phyloP scores from a whole-genome alignment of 1,140 invertebrate genomes.

The Vanessa atalanta region DNA sequence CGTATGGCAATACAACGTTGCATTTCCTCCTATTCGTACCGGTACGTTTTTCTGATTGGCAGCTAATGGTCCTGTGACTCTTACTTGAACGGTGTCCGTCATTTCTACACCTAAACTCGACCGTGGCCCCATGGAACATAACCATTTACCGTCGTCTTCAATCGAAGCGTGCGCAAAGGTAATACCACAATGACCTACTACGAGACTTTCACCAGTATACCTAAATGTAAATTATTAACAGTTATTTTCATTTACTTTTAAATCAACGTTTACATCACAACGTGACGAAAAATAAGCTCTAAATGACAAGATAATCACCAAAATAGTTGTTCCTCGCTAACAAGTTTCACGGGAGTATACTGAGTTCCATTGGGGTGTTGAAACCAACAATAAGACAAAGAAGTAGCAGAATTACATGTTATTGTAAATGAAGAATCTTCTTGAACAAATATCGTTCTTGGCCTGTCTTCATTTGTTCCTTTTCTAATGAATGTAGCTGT shows the following conservation, averaged over 20 bases:
- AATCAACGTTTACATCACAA: not conserved
- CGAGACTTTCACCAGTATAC: conserved; percentile 65
- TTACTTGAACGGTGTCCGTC: conserved; percentile 51
- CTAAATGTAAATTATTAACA: conserved; percentile 29
- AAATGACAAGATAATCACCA: conserved; percentile 48
- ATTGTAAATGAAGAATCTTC: conserved; percentile 53
- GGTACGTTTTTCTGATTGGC: conserved; percentile 53
- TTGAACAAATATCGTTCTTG: conserved; percentile 54
- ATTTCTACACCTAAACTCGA: conserved; percentile 58
- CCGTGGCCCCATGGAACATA: conserved; percentile 70
- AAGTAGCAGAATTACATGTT: conserved; percentile 55
- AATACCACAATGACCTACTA: conserved; percentile 69
- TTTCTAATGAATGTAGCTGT: conserved; percentile 6
- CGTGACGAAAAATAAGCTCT: too few relatives aligned
- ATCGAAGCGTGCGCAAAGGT: conserved; percentile 53
- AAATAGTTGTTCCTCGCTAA: conserved; percentile 46
- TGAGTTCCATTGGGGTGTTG: conserved; percentile 73
- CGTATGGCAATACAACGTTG: conserved; percentile 64
- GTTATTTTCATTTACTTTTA: not conserved
- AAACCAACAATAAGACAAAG: conserved; percentile 74
- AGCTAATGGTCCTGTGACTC: conserved; percentile 67
- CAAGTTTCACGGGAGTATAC: conserved; percentile 55
- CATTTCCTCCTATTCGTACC: conserved; percentile 41
- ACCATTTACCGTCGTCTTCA: conserved; percentile 65
- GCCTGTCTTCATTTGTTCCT: conserved; percentile 17